Base-by-base conservation (phyloP, 2,113 vertebrate genomes). In the Phalacrocorax carbo region DNA sequence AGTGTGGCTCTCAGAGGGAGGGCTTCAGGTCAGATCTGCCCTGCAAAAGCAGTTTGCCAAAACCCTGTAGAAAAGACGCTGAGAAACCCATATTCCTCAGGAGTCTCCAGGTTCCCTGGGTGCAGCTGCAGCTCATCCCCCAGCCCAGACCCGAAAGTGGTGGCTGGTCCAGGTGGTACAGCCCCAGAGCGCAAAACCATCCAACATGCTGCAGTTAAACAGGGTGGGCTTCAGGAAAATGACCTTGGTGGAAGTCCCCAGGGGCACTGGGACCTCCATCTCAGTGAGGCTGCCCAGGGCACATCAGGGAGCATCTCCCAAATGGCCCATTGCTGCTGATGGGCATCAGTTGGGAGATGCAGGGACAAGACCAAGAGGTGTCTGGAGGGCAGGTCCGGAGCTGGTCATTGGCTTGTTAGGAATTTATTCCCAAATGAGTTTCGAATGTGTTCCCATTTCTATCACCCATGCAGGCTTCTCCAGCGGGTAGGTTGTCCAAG, bases 41-140 rank as follows among this genome's bases (percentile, higher is more conserved):
- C 36, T 52, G 57, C 42, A 30, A 34, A 23, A 62, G 64, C 42
- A 17, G 36, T 62, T 85, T 69, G 32, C 48, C 55, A 51, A 42
- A 75, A 62, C 32, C 20, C 61, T 30, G 14, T 12, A n/a, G 38
- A 81, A 34, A 54, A 76, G 21, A 62, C 9, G 13, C 36, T n/a
- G 27, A 44, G 22, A 46, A 71, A n/a, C 15, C 7, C 3, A 0
- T 26, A 5, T 49, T 82, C 51, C 36, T 70, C 6, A 13, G 5
- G 30, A 44, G 5, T 25, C 16, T 58, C 26, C 51, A 38, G 15
- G 40, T 70, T 36, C 30, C 42, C 1, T 3, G 76, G 20, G 48
- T 0, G 0, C 46, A 71, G 38, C 23, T 60, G 46, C 1, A 2
- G n/a, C 16, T 66, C 23, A 18, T 13, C 19, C 7, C 4, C 22